These are phyloP conservation scores for Helostoma temminkii DNA, from an alignment of 2,797 vertebrate genomes.

Conservation along the genomic window DNA sequence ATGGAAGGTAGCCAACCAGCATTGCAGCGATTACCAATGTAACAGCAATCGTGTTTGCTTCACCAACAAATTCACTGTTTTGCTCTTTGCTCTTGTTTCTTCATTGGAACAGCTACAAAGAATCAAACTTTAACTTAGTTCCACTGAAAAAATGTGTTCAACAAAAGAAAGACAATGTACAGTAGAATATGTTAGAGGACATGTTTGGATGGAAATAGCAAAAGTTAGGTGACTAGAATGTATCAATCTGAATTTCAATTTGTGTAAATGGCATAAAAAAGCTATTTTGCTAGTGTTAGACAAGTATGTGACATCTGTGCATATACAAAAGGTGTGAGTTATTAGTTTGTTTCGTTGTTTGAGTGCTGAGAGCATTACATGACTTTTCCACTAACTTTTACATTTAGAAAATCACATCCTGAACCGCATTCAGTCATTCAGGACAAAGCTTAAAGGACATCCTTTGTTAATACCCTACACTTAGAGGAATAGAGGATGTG, in stretches of 20 bases:
- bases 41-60: conserved; percentile 18
- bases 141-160: not conserved
- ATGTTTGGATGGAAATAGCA: not conserved
- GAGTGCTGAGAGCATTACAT: conserved; percentile 9
- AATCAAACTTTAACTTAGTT: not conserved
- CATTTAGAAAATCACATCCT: conserved; percentile 40
- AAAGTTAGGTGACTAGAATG: not conserved
- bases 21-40: conserved; percentile 26
- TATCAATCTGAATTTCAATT: not conserved
- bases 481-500: conserved; percentile 65
- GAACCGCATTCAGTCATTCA: conserved; percentile 51
- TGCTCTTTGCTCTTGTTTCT: conserved; percentile 14
- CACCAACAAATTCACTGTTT: not conserved
- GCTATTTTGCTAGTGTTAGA: conserved; percentile 4
- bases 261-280: conserved; percentile 2
- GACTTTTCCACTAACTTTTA: conserved; percentile 44
- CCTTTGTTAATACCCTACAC: conserved; percentile 71
- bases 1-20: conserved; percentile 12
- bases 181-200: not conserved
- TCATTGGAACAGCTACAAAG: conserved; percentile 9
- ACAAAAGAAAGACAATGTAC: not conserved
- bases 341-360: conserved; percentile 22
- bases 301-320: conserved; percentile 11
- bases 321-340: not conserved
- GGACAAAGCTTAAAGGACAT: conserved; percentile 64